Percentiles rank a stretch among this genome's conserved stretches.
Conservation (phyloP, 1,140 invertebrate genomes). For the Psix sp. region DNA sequence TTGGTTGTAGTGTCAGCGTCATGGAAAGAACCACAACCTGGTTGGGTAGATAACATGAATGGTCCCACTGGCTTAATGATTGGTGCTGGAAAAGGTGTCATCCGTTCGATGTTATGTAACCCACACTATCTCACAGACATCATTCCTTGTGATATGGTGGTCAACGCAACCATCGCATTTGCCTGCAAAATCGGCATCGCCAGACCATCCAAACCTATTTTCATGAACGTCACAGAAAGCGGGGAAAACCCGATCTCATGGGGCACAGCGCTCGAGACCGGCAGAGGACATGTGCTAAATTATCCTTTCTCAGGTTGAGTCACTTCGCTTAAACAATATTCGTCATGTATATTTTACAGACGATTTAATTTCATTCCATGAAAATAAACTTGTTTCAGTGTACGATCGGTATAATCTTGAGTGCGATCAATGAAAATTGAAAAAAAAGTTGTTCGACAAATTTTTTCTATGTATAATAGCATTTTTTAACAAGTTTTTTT, state of each 20-base stretch:
- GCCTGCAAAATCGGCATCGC: slow-evolving; percentile 77
- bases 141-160: slow-evolving; percentile 82
- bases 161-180: slow-evolving; percentile 81
- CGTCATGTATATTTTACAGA: too few species aligned
- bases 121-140: slow-evolving; percentile 78
- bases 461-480: too few species aligned
- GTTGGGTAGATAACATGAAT: slow-evolving; percentile 97
- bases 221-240: slow-evolving; percentile 80
- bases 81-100: slow-evolving; percentile 88
- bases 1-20: slow-evolving; percentile 80
- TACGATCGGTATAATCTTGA: too few species aligned
- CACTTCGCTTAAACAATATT: background rate
- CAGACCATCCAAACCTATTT: slow-evolving; percentile 74
- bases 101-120: slow-evolving; percentile 83
- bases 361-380: too few species aligned
- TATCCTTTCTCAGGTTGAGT: slow-evolving; percentile 77
- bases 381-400: too few species aligned
- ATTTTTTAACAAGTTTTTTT: too few species aligned
- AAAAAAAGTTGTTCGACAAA: too few species aligned
- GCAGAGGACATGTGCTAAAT: slow-evolving; percentile 74
- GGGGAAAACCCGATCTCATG: slow-evolving; percentile 83
- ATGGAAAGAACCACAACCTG: slow-evolving; percentile 84
- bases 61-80: slow-evolving; percentile 90
- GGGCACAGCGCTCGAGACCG: slow-evolving; percentile 85
- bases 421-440: too few species aligned